These are phyloP conservation scores for Drosophila baimaii DNA, from an alignment of 1,140 invertebrate species.

Conservation along the genomic window DNA sequence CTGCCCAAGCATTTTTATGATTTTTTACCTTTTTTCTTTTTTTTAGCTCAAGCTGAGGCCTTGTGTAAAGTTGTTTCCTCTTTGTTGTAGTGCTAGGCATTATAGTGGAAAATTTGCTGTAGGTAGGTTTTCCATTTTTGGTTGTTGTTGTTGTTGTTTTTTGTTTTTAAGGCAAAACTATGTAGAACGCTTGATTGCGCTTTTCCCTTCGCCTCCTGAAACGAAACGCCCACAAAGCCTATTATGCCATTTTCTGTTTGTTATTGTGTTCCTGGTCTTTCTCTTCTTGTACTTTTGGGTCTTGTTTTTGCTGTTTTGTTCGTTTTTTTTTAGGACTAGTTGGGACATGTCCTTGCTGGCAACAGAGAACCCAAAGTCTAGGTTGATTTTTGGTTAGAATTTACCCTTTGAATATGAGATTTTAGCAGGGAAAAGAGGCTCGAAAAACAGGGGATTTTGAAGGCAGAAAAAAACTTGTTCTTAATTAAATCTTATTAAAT, in stretches of 20 bases:
- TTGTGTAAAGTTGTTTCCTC: slow-evolving; percentile 29
- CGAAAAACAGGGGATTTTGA: not conserved
- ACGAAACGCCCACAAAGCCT: slow-evolving; percentile 52
- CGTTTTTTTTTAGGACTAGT: slow-evolving; percentile 5
- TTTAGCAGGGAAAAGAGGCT: not conserved
- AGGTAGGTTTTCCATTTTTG: slow-evolving; percentile 8
- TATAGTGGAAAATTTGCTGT: slow-evolving; percentile 60
- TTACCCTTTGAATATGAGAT: not conserved
- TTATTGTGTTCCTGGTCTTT: slow-evolving; percentile 56
- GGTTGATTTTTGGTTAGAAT: slow-evolving; percentile 11
- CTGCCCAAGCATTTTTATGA: slow-evolving; percentile 63
- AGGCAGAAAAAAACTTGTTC: not conserved
- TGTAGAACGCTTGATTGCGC: slow-evolving; percentile 73
- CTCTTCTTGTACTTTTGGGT: slow-evolving; percentile 9
- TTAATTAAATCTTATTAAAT: not conserved
- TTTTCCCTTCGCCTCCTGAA: slow-evolving; percentile 34
- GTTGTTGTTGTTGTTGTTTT: slow-evolving; percentile 24
- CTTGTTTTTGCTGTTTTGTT: slow-evolving; percentile 8
- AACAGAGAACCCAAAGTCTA: not conserved
- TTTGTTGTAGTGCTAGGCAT: slow-evolving; percentile 55
- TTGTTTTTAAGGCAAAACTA: slow-evolving; percentile 51
- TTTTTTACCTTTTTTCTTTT: slow-evolving; percentile 71
- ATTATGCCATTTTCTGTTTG: slow-evolving; percentile 63
- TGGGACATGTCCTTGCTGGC: slow-evolving; percentile 28
- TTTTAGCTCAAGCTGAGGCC: slow-evolving; percentile 2